Evolutionary conservation across 2,888 invertebrate genomes (phyloP).

Genomic region (Thelaira solivaga): DNA sequence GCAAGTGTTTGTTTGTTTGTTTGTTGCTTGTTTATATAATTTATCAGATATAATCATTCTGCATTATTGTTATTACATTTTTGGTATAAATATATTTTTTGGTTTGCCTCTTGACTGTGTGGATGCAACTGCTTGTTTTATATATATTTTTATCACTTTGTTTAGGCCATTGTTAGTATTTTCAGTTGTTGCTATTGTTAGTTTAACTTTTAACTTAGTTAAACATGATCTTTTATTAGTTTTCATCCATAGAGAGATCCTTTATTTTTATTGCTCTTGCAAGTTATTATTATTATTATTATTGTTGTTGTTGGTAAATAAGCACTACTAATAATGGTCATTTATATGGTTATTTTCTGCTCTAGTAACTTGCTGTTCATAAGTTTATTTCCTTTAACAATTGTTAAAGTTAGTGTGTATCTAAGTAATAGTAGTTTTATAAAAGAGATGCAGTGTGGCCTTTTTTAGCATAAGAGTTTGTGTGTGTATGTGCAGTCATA

Average conservation of each 20-base stretch:
- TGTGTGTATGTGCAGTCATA: too few relatives aligned
- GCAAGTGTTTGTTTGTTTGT: not conserved
- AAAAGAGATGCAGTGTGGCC: too few relatives aligned
- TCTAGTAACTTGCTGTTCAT: constrained; percentile 53
- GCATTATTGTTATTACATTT: constrained; percentile 42
- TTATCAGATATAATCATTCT: constrained; percentile 58
- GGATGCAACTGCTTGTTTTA: constrained; percentile 46
- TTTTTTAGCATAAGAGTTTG: too few relatives aligned
- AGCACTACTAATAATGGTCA: constrained; percentile 74
- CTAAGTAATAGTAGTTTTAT: too few relatives aligned
- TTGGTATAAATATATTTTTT: not conserved
- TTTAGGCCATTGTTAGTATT: constrained; percentile 7
- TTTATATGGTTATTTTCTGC: constrained; percentile 71
- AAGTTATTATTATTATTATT: too few relatives aligned
- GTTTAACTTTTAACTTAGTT: constrained; percentile 68
- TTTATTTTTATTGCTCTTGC: constrained; percentile 47
- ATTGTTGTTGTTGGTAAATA: constrained; percentile 38
- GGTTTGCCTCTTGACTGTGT: not conserved
- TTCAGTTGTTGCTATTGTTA: constrained; percentile 47
- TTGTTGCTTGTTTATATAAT: constrained; percentile 32
- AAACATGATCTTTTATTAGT: constrained; percentile 74
- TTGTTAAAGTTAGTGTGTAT: too few relatives aligned
- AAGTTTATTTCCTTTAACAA: constrained; percentile 32
- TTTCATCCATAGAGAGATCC: constrained; percentile 39
- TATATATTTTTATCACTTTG: constrained; percentile 38